Base-by-base conservation (phyloP, 2,888 invertebrate genomes). In the Allygus modestus region DNA sequence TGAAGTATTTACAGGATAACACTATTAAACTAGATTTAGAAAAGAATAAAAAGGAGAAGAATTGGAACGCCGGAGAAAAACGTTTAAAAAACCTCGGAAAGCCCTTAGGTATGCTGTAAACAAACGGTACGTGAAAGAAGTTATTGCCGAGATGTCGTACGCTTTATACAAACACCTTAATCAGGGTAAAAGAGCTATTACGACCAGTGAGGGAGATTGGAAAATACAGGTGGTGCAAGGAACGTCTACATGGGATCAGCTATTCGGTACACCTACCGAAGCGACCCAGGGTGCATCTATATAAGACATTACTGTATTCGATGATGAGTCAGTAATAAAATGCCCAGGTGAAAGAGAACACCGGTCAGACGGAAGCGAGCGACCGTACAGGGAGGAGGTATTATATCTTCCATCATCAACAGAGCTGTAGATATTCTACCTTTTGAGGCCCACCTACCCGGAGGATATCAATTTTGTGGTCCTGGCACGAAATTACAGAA, bases 381-480 rank as follows among this genome's bases (percentile, higher is more conserved):
- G 5, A 58, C 17, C 17, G 15, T 4, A 23, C 31, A 7, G 7
- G 37, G 69, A 11, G 69, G 69, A 28, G 69, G 69, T 15, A n/a
- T 69, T 15, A 31, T 69, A 31, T 69, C 31, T 5, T 33, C 17
- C 1, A 20, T 83, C 17, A 15, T 85, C 5, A 85, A 85, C 58
- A 77, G 61, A 43, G 54, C 86, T n/a, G 82, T 61, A 26, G 84
- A 81, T 17, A 20, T 81, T 31, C 37, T 86, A 12, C 83, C 85
- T 11, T 26, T 82, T 11, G 83, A 83, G 83, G 58, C 83, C 37
- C 87, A 87, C 82, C 41, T 87, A 20, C 85, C 85, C 9, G 84
- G n/a, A n/a, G n/a, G 86, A 0, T 85, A 86, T 58, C 20, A 85
- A 20, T 87, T 77, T 33, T 87, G 87, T 51, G 87, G 87, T n/a